Conservation (phyloP, 2,113 vertebrate genomes). For the Bungarus multicinctus region DNA sequence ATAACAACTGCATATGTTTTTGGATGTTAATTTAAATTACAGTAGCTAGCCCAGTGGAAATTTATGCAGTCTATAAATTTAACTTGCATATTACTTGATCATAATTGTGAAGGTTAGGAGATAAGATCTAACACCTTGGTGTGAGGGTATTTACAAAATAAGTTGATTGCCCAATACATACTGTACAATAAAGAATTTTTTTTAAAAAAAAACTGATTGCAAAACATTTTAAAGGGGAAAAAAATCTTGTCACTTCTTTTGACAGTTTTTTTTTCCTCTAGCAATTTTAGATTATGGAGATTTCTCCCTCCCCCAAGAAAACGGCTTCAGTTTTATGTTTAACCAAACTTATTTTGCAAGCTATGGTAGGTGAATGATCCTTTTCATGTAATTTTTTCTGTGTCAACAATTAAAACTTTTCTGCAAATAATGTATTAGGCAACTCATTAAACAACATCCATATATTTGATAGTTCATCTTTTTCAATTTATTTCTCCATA, state of each 20-base stretch:
- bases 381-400: not conserved
- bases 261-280: not conserved
- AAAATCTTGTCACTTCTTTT: not conserved
- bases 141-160: not conserved
- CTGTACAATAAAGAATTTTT: not conserved
- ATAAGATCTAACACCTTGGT: not conserved
- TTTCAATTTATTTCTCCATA: not conserved
- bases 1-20: not conserved
- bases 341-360: not conserved
- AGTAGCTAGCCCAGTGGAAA: not conserved
- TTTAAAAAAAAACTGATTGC: not conserved
- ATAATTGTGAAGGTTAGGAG: not conserved
- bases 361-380: not conserved
- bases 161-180: not conserved
- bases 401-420: slow-evolving; percentile 12
- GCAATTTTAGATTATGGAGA: not conserved
- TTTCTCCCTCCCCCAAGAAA: not conserved
- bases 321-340: not conserved
- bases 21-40: not conserved
- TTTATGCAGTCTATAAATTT: not conserved
- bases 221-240: not conserved
- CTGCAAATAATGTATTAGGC: slow-evolving; percentile 3
- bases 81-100: not conserved
- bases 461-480: not conserved
- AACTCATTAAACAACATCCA: slow-evolving; percentile 7